Conservation (phyloP, 1,140 invertebrate genomes). For the Agraylea sexmaculata region DNA sequence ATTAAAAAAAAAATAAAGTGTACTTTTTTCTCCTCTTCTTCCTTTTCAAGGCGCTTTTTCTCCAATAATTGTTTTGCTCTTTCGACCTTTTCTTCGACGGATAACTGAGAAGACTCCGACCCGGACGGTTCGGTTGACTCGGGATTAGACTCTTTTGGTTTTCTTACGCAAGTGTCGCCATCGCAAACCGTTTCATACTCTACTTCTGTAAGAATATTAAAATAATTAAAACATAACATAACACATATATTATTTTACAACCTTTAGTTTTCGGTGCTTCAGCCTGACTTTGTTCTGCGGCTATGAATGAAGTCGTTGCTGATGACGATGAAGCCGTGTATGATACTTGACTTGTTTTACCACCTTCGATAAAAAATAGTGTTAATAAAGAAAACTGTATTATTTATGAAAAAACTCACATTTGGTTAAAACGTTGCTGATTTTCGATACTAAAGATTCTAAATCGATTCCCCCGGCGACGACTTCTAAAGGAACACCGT, state of each 20-base stretch:
- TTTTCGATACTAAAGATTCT: background rate
- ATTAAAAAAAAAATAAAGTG: constrained; percentile 2
- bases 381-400: too few species aligned
- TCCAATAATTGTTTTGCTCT: constrained; percentile 44
- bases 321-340: too few species aligned
- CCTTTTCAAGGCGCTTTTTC: constrained; percentile 44
- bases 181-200: constrained; percentile 34
- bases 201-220: too few species aligned
- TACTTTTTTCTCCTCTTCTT: constrained; percentile 51
- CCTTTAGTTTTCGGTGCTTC: too few species aligned
- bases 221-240: too few species aligned
- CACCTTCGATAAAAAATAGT: too few species aligned
- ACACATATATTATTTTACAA: too few species aligned
- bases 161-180: constrained; percentile 32
- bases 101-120: constrained; percentile 2
- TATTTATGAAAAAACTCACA: too few species aligned
- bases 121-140: constrained; percentile 23
- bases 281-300: too few species aligned
- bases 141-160: constrained; percentile 19
- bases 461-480: constrained; percentile 46
- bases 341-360: too few species aligned
- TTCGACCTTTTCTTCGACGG: constrained; percentile 28
- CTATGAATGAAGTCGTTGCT: too few species aligned
- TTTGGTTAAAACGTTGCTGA: background rate
- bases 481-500: constrained; percentile 65